Percentiles rank a stretch among this genome's conserved stretches.
These are phyloP conservation scores for Alloplasta piceator DNA, from an alignment of 2,888 invertebrate species.

Conservation along the genomic window DNA sequence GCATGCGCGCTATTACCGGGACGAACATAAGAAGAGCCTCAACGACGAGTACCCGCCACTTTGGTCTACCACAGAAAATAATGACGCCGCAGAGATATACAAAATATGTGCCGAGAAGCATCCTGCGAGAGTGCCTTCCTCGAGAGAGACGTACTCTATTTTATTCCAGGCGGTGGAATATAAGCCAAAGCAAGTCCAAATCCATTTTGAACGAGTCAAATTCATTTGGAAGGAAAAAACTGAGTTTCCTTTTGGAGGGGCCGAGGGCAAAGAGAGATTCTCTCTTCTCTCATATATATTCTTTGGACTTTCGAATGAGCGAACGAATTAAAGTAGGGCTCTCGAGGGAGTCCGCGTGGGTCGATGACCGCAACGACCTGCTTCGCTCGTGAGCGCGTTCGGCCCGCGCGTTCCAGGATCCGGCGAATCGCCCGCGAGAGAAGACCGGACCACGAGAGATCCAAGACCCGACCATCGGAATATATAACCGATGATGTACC, in stretches of 20 bases:
- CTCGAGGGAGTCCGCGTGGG: conserved; percentile 72
- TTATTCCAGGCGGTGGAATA: background rate
- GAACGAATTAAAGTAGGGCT: conserved; percentile 74
- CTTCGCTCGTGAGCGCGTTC: conserved; percentile 55
- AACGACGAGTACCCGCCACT: background rate
- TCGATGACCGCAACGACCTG: conserved; percentile 72
- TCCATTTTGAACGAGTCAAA: too few relatives aligned
- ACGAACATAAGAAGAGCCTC: background rate
- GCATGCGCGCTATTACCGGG: background rate
- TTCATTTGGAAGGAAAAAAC: background rate
- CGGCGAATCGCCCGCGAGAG: background rate
- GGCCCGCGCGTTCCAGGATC: conserved; percentile 6
- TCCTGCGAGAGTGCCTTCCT: background rate
- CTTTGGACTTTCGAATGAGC: conserved; percentile 59
- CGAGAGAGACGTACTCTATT: background rate
- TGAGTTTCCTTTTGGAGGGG: conserved; percentile 15
- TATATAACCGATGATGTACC: background rate
- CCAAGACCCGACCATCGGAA: background rate
- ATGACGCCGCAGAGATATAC: background rate
- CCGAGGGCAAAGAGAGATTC: conserved; percentile 8
- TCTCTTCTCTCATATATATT: conserved; percentile 19
- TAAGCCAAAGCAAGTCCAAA: background rate
- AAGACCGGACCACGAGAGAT: background rate
- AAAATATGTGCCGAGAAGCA: background rate
- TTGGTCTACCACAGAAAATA: background rate